Base-by-base conservation (phyloP, 2,113 vertebrate genomes). In the Tachycineta bicolor region DNA sequence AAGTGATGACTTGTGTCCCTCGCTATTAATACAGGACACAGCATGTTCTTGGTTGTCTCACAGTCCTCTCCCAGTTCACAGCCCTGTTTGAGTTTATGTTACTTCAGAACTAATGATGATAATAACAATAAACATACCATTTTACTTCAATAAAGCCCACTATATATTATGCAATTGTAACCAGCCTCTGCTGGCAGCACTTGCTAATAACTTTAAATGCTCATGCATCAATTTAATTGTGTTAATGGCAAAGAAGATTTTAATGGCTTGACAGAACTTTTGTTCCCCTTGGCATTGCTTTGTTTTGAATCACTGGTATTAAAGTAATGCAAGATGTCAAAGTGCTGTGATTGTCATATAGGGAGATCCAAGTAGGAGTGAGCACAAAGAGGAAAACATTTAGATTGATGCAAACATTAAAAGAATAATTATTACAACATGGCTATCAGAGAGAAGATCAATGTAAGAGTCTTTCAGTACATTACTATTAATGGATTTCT, bases 381-480 rank as follows among this genome's bases (percentile, higher is more conserved):
- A 89, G 68, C 90, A 96, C 86, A 97, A 95, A 94, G 89, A 84
- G 46, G 64, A 97, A 98, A 97, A 97, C 94, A 97, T 65, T 87
- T 86, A 97, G 94, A 97, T 97, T 96, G 94, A 95, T 94, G 79
- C 89, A 96, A 97, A 94, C 94, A 95, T 97, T 96, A 96, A 97
- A 97, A 95, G 93, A 96, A 94, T 91, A 96, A 95, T 87, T 94
- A 93, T 87, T 93, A 91, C 91, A 89, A 87, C 89, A 90, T 39
- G 86, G 63, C 71, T 97, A 96, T 96, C 89, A 90, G 29, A 56
- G 63, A 69, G 53, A 77, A 95, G 91, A 89, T 95, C 74, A 96
- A 86, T 76, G 76, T 83, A 62, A 86, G 71, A 94, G 65, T 50
- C 80, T 94, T 91, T 87, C 44, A 68, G 80, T 90, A 71, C 77